Evolutionary conservation across 2,888 invertebrate species (phyloP), one percentile per base, ranked within the genome.

Genomic region (Ichneumoninae sp.): DNA sequence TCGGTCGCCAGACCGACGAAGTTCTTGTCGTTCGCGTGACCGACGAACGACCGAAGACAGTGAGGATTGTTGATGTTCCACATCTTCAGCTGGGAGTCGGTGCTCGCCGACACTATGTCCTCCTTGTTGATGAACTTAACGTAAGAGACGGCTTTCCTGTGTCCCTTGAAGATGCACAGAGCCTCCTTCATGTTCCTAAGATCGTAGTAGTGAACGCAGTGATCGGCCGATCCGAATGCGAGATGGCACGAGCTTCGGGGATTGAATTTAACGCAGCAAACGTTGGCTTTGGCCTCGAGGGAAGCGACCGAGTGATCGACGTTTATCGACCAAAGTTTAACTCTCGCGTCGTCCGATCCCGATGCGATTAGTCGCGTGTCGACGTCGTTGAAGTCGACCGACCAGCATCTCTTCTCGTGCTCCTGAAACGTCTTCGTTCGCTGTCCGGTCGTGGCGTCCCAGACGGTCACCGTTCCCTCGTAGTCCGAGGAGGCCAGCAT

Each of bases 191-290:
- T 96, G 88, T 98, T 96, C 52, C 98, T 95, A 87, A 99, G 95
- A 94, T 99, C 99, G 94, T 98, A 99, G 93, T 98, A 98, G 94
- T 99, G 98, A 75, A 99, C 98, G 94, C 98, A 98, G 94, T 98
- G 98, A 94, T 99, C 98, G 33, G 99, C 98, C n/a, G 98, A 98
- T 16, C 98, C 98, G 94, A 98, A 98, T 1, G 98, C 98, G 83
- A 99, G 95, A 93, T 98, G 97, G 92, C 97, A 97, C 0, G 98
- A 96, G 86, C 97, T 97, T 85, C 95, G 95, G 0, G 98, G 98
- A 93, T 97, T 97, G 93, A 98, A 98, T 92, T 98, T 97, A 19
- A 99, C 98, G 94, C 98, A 98, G 94, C 98, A 99, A 73, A 99
- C 98, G 94, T 99, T 98, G 84, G 98, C 98, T 94, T 98, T 97